phyloP scores from a whole-genome alignment of 2,888 invertebrate genomes.

The Tachina lurida region DNA sequence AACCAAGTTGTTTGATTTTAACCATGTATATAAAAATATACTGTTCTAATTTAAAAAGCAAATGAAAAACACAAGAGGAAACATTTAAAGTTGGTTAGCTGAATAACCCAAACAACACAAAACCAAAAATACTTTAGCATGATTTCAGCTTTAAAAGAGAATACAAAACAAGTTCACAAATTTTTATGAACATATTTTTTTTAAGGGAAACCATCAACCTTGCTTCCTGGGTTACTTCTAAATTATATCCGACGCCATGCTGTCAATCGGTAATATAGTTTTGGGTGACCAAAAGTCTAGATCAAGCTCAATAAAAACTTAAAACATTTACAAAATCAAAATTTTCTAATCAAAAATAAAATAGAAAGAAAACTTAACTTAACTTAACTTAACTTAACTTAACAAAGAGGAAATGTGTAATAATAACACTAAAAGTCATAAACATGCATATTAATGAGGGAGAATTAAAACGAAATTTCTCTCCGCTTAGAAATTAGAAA shows the following conservation, averaged over 20 bases:
- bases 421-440: constrained; percentile 7
- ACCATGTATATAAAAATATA: constrained; percentile 55
- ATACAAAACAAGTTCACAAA: background rate
- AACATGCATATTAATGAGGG: constrained; percentile 42
- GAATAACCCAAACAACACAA: constrained; percentile 27
- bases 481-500: background rate
- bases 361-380: too few relatives aligned
- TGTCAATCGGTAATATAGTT: constrained; percentile 51
- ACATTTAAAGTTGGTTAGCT: background rate
- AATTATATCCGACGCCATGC: constrained; percentile 56
- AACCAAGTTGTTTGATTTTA: constrained; percentile 57
- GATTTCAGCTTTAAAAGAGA: background rate
- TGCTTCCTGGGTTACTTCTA: constrained; percentile 42
- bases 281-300: constrained; percentile 66
- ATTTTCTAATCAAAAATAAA: constrained; percentile 51
- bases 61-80: constrained; percentile 15
- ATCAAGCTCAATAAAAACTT: constrained; percentile 56
- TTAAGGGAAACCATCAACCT: background rate
- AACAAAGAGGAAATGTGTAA: constrained; percentile 17
- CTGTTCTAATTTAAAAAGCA: constrained; percentile 41
- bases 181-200: too few relatives aligned
- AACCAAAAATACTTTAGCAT: background rate
- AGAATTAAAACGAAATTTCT: constrained; percentile 28
- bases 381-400: too few relatives aligned
- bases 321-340: constrained; percentile 41